phyloP scores from a whole-genome alignment of 2,797 vertebrate genomes.

The Thripadectes ignobilis region DNA sequence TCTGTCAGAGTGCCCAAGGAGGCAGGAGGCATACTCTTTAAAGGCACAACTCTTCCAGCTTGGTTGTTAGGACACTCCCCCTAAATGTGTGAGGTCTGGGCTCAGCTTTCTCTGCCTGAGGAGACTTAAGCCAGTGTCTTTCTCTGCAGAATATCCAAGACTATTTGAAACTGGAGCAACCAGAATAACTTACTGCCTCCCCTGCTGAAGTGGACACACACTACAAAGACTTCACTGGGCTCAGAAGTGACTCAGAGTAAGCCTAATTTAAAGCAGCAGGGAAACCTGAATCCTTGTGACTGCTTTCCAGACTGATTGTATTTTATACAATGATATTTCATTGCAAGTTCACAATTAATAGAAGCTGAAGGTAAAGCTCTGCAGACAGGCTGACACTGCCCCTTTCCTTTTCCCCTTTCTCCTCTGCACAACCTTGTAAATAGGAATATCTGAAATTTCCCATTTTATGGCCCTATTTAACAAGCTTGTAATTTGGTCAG shows the following conservation, averaged over 20 bases:
- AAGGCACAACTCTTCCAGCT: not conserved
- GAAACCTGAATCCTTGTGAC: not conserved
- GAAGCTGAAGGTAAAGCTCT: not conserved
- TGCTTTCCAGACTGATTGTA: not conserved
- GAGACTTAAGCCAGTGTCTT: not conserved
- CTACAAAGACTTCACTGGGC: not conserved
- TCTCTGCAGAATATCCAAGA: not conserved
- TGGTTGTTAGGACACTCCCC: not conserved
- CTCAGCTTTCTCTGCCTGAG: not conserved
- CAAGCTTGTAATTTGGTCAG: not conserved
- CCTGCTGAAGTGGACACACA: not conserved
- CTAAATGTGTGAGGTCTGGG: not conserved
- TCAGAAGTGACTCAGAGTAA: slow-evolving; percentile 3
- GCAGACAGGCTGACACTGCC: not conserved
- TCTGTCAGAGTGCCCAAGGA: not conserved
- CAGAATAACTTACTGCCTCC: not conserved
- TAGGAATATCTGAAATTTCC: not conserved
- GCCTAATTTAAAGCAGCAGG: slow-evolving; percentile 2
- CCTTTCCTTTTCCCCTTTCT: not conserved
- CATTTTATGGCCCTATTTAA: not conserved
- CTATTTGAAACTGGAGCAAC: not conserved
- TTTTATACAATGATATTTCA: not conserved
- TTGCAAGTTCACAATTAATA: not conserved
- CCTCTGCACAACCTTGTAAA: not conserved
- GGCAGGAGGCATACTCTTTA: not conserved